phyloP scores from a whole-genome alignment of 2,113 vertebrate species.

The Chloebia gouldiae region DNA sequence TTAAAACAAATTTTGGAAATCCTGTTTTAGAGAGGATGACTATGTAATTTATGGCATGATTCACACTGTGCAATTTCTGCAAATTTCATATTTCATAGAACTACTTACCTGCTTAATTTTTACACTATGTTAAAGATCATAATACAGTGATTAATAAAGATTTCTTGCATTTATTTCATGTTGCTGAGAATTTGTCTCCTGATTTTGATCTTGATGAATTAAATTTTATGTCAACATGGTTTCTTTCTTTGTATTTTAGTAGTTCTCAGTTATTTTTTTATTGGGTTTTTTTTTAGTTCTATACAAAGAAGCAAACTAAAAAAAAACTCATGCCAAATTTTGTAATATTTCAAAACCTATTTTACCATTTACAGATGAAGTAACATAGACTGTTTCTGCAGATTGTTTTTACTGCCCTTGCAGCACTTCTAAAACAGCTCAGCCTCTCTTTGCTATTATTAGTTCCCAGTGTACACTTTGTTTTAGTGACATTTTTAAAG shows the following conservation, averaged over 20 bases:
- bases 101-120: neutral
- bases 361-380: neutral
- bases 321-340: neutral
- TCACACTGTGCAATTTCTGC: neutral
- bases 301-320: neutral
- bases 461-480: constrained; percentile 7
- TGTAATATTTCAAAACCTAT: neutral
- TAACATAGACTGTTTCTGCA: neutral
- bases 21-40: neutral
- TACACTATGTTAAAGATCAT: neutral
- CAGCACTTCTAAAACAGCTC: constrained; percentile 13
- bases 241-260: neutral
- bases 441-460: constrained; percentile 23
- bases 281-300: neutral
- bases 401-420: constrained; percentile 20
- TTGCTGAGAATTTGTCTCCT: neutral
- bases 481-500: constrained; percentile 45
- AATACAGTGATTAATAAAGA: neutral
- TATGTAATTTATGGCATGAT: neutral
- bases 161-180: neutral
- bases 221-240: neutral
- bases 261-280: neutral
- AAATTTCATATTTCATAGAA: neutral
- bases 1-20: neutral
- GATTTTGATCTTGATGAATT: neutral